Conservation (phyloP, 35 echinoderm and acorn worm genomes). For the Ophiothrix spiculata region DNA sequence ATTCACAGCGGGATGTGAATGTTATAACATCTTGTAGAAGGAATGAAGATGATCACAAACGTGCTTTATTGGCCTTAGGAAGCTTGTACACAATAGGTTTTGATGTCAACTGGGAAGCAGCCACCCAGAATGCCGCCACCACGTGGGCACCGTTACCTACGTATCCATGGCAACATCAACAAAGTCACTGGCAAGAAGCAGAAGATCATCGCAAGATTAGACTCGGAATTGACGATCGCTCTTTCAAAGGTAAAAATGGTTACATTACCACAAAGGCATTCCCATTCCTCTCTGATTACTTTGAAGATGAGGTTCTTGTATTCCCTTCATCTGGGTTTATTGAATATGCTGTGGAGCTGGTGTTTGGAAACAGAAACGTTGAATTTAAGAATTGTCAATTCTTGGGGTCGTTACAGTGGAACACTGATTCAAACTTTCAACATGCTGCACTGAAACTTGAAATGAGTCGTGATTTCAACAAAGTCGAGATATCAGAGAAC, state of each 20-base stretch:
- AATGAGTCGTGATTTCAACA: slow-evolving; percentile 17
- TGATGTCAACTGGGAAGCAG: slow-evolving; percentile 56
- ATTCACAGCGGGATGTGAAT: slow-evolving; percentile 33
- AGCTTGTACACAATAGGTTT: slow-evolving; percentile 54
- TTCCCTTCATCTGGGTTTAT: slow-evolving; percentile 72
- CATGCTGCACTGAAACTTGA: slow-evolving; percentile 50
- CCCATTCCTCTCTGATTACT: slow-evolving; percentile 71
- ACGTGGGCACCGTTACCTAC: slow-evolving; percentile 55
- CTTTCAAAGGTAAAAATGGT: slow-evolving; percentile 86
- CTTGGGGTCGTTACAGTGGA: slow-evolving; percentile 39
- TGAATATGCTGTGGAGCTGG: slow-evolving; percentile 55
- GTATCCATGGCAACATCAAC: slow-evolving; percentile 82
- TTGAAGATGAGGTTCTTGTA: slow-evolving; percentile 36
- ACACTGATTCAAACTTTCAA: slow-evolving; percentile 23
- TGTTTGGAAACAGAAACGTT: slow-evolving; percentile 25
- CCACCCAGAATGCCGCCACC: slow-evolving; percentile 24
- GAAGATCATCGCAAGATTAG: slow-evolving; percentile 66
- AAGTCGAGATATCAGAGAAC: slow-evolving; percentile 41
- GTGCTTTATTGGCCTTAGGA: slow-evolving; percentile 53
- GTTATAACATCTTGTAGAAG: slow-evolving; percentile 64
- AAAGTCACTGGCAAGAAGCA: slow-evolving; percentile 60
- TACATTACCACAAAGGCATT: slow-evolving; percentile 60
- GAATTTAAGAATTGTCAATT: slow-evolving; percentile 54
- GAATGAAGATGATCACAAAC: slow-evolving; percentile 62
- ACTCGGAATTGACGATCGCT: slow-evolving; percentile 73